Conservation (phyloP, 2,888 invertebrate species). For the Melangyna quadrimaculata region DNA sequence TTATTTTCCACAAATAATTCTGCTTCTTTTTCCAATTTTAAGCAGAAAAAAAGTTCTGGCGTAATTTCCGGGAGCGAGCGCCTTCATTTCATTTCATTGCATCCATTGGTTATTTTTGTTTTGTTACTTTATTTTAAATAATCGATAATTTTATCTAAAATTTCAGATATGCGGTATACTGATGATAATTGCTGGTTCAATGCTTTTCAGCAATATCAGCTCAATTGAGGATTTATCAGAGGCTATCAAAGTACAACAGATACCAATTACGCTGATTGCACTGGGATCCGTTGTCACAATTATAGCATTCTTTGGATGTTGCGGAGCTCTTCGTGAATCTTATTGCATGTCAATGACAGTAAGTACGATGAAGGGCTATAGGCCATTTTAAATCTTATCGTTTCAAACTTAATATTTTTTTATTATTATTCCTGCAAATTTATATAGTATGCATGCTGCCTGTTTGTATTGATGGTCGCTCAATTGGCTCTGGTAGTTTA, state of each 20-base stretch:
- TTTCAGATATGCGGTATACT: constrained; percentile 88
- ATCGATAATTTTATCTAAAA: not conserved
- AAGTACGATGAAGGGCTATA: constrained; percentile 76
- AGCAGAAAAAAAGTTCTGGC: no score
- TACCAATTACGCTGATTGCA: constrained; percentile 86
- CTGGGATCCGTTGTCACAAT: constrained; percentile 88
- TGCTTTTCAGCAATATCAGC: constrained; percentile 85
- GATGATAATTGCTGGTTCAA: constrained; percentile 85
- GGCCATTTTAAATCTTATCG: not conserved
- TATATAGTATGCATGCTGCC: constrained; percentile 69
- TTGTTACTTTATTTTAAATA: not conserved
- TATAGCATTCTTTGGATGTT: constrained; percentile 95
- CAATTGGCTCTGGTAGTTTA: constrained; percentile 89
- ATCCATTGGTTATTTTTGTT: not conserved
- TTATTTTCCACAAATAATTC: no score
- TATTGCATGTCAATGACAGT: constrained; percentile 94
- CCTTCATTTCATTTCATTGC: no score
- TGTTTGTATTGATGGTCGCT: constrained; percentile 87
- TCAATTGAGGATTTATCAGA: constrained; percentile 82
- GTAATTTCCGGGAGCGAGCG: no score
- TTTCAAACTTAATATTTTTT: not conserved
- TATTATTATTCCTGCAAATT: not conserved
- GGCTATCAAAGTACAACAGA: constrained; percentile 82
- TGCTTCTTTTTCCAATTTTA: no score
- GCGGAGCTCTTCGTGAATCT: constrained; percentile 93